phyloP scores from a whole-genome alignment of 1,140 invertebrate species.

The Cecropterus lyciades region DNA sequence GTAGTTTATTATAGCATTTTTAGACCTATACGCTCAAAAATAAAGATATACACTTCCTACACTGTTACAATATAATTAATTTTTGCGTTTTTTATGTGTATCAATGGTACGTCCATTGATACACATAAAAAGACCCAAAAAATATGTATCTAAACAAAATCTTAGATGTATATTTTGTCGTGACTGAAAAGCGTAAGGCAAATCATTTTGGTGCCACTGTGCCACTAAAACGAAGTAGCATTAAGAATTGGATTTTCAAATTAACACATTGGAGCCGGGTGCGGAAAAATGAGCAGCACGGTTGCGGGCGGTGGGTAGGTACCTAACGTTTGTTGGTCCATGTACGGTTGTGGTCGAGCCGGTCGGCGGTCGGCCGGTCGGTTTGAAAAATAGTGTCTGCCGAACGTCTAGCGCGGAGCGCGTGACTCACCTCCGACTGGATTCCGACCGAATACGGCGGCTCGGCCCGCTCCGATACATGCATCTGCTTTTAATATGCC shows the following conservation, averaged over 20 bases:
- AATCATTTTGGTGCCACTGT: no score
- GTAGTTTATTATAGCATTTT: no score
- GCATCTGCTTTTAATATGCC: conserved; percentile 45
- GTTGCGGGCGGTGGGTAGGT: conserved; percentile 25
- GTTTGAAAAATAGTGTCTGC: conserved; percentile 74
- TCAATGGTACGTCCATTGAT: no score
- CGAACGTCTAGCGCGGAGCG: conserved; percentile 63
- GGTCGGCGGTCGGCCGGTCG: conserved; percentile 39
- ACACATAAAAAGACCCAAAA: no score
- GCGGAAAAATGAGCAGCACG: conserved; percentile 36
- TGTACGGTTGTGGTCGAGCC: conserved; percentile 45
- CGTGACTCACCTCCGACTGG: conserved; percentile 65
- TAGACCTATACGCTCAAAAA: no score
- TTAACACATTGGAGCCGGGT: conserved; percentile 45
- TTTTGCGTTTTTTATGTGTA: neutral
- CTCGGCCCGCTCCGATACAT: conserved; percentile 38
- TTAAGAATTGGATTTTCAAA: conserved; percentile 40
- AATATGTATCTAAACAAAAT: conserved; percentile 20
- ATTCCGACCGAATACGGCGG: conserved; percentile 55
- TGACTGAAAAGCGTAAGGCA: no score
- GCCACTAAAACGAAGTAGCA: no score
- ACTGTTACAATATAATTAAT: no score
- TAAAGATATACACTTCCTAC: no score
- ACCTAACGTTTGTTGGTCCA: conserved; percentile 45
- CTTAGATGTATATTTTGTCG: neutral